Base-by-base conservation (phyloP, 2,797 vertebrate species). In the Thamnophis elegans region DNA sequence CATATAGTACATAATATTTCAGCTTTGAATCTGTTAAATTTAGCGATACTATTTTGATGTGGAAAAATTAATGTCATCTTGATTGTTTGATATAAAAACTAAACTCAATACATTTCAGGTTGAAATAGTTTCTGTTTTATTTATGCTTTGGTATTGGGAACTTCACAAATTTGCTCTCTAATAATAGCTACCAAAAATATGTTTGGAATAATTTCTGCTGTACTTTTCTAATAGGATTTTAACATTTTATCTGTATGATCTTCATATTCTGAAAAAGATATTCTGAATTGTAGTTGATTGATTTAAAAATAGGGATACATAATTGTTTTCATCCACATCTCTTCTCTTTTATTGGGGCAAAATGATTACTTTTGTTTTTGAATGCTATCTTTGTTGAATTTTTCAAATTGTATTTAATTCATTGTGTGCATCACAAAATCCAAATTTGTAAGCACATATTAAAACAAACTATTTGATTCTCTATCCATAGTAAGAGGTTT, bases 11-110 rank as follows among this genome's bases (percentile, higher is more conserved):
- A 78, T 20, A 54, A 32, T 2, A 58, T 68, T 94, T 92, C 56
- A 85, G 88, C 36, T 91, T 47, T 51, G 92, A 42, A 85, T 93
- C 94, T 91, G 18, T 90, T 85, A 62, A 85, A 89, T 89, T 73
- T 65, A 91, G 88, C 16, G 1, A 47, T 60, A 42, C 3, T 56
- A 65, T 86, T 82, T 87, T 58, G 42, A 10, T 26, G 11, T 42
- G 26, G 62, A 13, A n/a, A 88, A 78, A 18, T 4, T 60, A 88
- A 93, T 32, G 58, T 56, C 86, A 85, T 87, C 47, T 54, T 87
- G 89, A 59, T 85, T 58, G 60, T 62, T 85, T 87, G 14, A 73
- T 36, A 65, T 20, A 87, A 36, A 91, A 91, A 28, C 16, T 28
- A 73, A 92, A 87, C n/a, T 87, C 5, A 54, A 60, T 56, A 32